Evolutionary conservation across 2,113 vertebrate genomes (phyloP), one percentile per base, ranked within the genome.

Genomic region (Porphyrio hochstetteri): DNA sequence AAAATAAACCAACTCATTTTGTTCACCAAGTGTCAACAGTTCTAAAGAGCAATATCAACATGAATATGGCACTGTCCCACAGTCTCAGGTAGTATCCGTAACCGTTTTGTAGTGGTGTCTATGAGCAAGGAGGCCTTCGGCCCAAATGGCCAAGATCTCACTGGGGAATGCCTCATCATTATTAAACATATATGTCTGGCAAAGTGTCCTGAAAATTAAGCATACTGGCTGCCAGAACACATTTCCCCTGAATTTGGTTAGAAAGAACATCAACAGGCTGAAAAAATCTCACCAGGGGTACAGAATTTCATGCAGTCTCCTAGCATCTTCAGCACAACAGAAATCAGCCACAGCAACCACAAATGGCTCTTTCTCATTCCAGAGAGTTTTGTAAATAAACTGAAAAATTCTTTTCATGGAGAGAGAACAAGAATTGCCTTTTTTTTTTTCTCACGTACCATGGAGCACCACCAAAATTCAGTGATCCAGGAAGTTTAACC

Each of bases 331-430:
- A 82, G 95, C 88, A 82, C 92, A 92, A 96, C 94, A 96, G 92
- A 97, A 97, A 95, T 86, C 93, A 96, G 95, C 98, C 98, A 95
- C 97, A 98, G 86, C 85, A 97, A 97, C 98, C 97, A 97, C 97
- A 98, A 97, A 94, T 95, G 95, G 95, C 84, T 98, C 97, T 80
- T 96, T 97, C 96, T 98, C 97, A 96, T 97, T 98, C 98, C 98
- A 97, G 96, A 95, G 96, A 95, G 42, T 97, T 98, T 98, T 97
- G 96, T 97, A 98, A 98, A 98, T 98, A 98, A 97, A 96, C 92
- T 96, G 96, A 97, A 97, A 97, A 97, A 97, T 97, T 90, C 85
- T 95, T 96, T 96, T 88, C 12, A 60, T 28, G 69, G 11, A 89
- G 44, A 82, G 74, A 91, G 83, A 95, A 95, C 86, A 96, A 90